Evolutionary conservation across 2,888 invertebrate species (phyloP).

Genomic region (Rhabditoides inermis): DNA sequence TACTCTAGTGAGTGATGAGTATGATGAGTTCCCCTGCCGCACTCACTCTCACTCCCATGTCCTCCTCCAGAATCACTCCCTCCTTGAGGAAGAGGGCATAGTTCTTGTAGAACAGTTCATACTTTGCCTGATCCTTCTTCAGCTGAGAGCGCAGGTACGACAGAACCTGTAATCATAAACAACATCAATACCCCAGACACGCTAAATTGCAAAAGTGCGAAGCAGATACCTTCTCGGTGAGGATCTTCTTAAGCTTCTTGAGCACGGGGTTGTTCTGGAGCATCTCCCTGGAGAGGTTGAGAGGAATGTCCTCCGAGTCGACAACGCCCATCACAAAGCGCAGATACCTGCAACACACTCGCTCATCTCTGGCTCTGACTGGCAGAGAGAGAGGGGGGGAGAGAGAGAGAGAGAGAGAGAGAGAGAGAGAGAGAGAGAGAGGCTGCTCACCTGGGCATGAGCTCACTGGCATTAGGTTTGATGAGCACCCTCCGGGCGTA

Average conservation of each 20-base stretch:
- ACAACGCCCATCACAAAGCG: constrained; percentile 91
- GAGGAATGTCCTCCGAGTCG: constrained; percentile 94
- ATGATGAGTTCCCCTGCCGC: too few relatives aligned
- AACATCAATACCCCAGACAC: constrained; percentile 77
- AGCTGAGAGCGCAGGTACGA: constrained; percentile 60
- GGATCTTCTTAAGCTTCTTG: constrained; percentile 71
- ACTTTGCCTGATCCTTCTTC: constrained; percentile 73
- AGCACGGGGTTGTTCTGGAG: constrained; percentile 86
- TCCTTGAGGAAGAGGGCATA: constrained; percentile 88
- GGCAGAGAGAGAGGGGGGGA: too few relatives aligned
- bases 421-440: too few relatives aligned
- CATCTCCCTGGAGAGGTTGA: constrained; percentile 88
- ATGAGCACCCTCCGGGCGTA: constrained; percentile 76
- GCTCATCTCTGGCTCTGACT: constrained; percentile 65
- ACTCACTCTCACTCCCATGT: constrained; percentile 70
- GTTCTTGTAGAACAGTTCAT: constrained; percentile 77
- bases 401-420: too few relatives aligned
- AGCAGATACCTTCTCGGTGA: constrained; percentile 75
- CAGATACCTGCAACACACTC: constrained; percentile 69
- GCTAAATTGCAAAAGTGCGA: too few relatives aligned
- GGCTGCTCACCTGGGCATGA: constrained; percentile 29
- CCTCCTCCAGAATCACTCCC: constrained; percentile 78
- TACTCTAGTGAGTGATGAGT: too few relatives aligned
- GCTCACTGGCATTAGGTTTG: constrained; percentile 58
- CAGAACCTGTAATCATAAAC: constrained; percentile 63